phyloP scores from a whole-genome alignment of 2,888 invertebrate species.

The Drosophila setosimentum region DNA sequence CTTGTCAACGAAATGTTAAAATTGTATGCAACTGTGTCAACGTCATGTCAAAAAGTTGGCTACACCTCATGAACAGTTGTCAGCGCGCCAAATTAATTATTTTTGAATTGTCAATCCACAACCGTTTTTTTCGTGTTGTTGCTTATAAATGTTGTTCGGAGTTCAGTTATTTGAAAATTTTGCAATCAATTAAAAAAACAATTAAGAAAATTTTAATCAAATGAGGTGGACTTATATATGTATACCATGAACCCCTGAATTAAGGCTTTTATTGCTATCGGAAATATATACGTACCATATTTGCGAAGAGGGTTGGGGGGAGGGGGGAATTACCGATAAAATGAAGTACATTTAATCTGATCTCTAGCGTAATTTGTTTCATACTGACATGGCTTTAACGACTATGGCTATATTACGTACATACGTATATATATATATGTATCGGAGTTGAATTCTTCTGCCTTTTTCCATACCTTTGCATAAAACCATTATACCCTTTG shows the following conservation, averaged over 20 bases:
- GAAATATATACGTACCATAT: too few relatives aligned
- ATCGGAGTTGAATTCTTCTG: not conserved
- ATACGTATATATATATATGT: not conserved
- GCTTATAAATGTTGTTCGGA: not conserved
- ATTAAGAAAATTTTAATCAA: not conserved
- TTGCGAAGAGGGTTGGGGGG: too few relatives aligned
- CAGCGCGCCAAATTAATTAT: not conserved
- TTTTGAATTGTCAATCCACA: not conserved
- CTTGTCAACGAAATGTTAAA: not conserved
- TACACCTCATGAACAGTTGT: not conserved
- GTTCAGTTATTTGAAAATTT: not conserved
- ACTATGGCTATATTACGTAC: not conserved
- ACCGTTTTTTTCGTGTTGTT: not conserved
- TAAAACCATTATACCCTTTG: not conserved
- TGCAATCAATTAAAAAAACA: not conserved
- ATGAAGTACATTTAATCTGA: not conserved
- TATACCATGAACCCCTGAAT: not conserved
- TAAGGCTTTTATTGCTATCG: too few relatives aligned
- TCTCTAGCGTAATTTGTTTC: not conserved
- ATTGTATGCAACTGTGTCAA: not conserved
- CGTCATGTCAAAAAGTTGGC: constrained; percentile 1
- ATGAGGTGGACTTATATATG: too few relatives aligned
- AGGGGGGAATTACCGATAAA: too few relatives aligned
- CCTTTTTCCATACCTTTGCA: not conserved
- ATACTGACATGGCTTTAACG: not conserved